Conservation (phyloP, 2,888 invertebrate genomes). For the Cephalotes varians region DNA sequence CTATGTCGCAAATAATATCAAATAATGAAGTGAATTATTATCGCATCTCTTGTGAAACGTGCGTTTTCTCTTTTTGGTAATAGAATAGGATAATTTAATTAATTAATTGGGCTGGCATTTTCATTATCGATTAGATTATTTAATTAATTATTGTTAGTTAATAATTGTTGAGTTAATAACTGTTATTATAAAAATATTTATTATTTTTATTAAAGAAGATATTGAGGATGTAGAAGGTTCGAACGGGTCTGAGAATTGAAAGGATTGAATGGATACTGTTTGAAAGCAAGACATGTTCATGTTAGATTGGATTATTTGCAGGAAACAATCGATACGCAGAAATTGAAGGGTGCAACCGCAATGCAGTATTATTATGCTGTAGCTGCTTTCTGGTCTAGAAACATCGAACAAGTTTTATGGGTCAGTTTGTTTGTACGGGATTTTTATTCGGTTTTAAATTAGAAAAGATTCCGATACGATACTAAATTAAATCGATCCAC, state of each 20-base stretch:
- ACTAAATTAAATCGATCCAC: not conserved
- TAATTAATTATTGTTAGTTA: not conserved
- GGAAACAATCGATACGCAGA: conserved; percentile 38
- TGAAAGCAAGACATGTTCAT: conserved; percentile 40
- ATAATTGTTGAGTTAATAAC: not conserved
- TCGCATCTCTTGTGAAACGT: not conserved
- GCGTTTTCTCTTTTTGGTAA: not conserved
- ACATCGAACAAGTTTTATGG: conserved; percentile 24
- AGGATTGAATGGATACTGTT: conserved; percentile 57
- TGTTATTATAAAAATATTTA: conserved; percentile 3
- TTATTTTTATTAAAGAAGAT: not conserved
- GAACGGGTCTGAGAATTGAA: not conserved
- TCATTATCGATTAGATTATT: not conserved
- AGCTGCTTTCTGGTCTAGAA: conserved; percentile 30
- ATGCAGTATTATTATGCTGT: conserved; percentile 43
- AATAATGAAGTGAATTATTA: not conserved
- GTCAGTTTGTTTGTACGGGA: conserved; percentile 4
- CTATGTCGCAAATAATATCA: not conserved
- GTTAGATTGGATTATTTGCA: conserved; percentile 26
- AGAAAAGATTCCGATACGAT: not conserved
- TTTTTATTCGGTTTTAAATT: conserved; percentile 21
- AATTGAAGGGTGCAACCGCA: conserved; percentile 42
- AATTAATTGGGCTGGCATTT: not conserved
- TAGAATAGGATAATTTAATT: not conserved
- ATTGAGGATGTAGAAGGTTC: not conserved